phyloP scores from a whole-genome alignment of 2,113 vertebrate species.

The Ascaphus truei region DNA sequence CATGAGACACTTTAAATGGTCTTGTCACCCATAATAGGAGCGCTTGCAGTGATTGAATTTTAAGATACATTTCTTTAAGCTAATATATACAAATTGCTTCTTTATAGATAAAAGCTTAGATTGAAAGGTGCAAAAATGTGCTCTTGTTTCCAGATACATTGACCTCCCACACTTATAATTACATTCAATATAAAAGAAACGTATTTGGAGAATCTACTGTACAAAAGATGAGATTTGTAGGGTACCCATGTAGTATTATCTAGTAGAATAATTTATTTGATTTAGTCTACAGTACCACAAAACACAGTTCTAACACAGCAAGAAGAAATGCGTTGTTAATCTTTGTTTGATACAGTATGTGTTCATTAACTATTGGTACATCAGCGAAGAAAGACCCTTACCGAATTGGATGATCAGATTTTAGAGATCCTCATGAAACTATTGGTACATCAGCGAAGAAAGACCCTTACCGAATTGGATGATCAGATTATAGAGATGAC shows the following conservation, averaged over 20 bases:
- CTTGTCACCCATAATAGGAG: conserved; percentile 27
- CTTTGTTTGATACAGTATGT: no score
- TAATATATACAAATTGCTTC: conserved; percentile 31
- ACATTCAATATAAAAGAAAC: conserved; percentile 25
- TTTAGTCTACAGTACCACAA: no score
- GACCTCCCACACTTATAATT: conserved; percentile 26
- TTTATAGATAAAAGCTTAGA: conserved; percentile 20
- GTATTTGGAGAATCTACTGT: conserved; percentile 1
- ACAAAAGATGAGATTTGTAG: conserved; percentile 5
- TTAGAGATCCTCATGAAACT: no score
- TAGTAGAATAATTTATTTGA: conserved; percentile 15
- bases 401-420: no score
- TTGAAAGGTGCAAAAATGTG: conserved; percentile 25
- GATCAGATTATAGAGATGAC: no score
- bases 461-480: no score
- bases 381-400: no score
- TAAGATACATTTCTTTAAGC: conserved; percentile 22
- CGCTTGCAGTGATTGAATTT: conserved; percentile 16
- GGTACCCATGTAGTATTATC: conserved; percentile 5
- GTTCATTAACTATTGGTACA: no score
- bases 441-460: no score
- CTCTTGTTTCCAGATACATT: conserved; percentile 16
- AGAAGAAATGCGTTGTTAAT: no score
- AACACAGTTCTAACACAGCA: no score
- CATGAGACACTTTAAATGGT: conserved; percentile 10